Base-by-base conservation (phyloP, 1,140 invertebrate genomes). In the Cataglyphis hispanica region DNA sequence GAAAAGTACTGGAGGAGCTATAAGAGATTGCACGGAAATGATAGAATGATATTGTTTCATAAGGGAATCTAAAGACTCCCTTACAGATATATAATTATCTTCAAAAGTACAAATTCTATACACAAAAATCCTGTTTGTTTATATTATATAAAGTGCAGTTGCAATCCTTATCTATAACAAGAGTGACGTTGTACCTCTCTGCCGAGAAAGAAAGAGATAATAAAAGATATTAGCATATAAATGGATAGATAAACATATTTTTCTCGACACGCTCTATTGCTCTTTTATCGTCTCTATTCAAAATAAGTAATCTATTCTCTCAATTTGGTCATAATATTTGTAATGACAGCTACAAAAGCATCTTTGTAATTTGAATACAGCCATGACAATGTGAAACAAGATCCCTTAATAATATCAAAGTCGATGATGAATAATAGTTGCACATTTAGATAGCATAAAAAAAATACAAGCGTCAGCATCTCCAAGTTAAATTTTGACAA, bases 1-100 rank as follows among this genome's bases (percentile, higher is more conserved):
- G 86, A 91, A 90, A 85, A 87, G 40, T 84, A 89, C 88, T 77
- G 83, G 4, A 4, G 34, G 43, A 34, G 1, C 16, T 56, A 4
- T 34, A 67, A 37, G 7, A 34, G 50, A 72, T n/a, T 31, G 50
- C 1, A 60, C 19, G 37, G 3, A 72, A 72, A 6, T 72, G 19
- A 1, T 31, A 72, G 46, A 27, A 37, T 1, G 53, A 25, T n/a
- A 40, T n/a, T 27, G 10, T 34, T 40, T 3, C 6, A n/a, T 70
- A 60, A 43, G n/a, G 25, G 60, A 4, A 46, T 25, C 11, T n/a
- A 31, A 8, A 34, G 2, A 10, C 1, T n/a, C n/a, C 13, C 13
- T 11, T 34, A 34, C 19, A 40, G 2, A 16, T 25, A 13, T 34
- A 8, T 58, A 58, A 60, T 22, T 37, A 13, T 22, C n/a, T 34